These are phyloP conservation scores for Metaphire vulgaris DNA, from an alignment of 1,140 invertebrate genomes.

Conservation along the genomic window DNA sequence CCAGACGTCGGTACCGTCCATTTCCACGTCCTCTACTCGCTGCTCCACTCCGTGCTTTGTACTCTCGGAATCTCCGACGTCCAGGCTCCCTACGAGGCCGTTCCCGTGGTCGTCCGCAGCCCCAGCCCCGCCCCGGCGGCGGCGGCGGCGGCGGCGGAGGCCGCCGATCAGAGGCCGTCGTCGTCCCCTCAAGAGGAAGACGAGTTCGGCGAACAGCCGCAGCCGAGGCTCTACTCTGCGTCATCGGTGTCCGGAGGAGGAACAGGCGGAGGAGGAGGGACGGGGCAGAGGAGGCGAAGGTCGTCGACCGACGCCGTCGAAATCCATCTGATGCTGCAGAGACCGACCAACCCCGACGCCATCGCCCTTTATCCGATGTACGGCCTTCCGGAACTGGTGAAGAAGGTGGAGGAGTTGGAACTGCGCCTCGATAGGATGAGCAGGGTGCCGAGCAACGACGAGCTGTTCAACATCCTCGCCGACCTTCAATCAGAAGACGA, in stretches of 20 bases:
- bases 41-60: background rate
- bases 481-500: too few relatives aligned
- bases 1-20: background rate
- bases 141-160: background rate
- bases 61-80: background rate
- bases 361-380: background rate
- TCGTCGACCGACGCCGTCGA: background rate
- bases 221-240: background rate
- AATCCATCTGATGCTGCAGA: background rate
- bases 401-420: background rate
- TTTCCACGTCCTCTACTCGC: background rate
- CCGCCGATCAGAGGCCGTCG: background rate
- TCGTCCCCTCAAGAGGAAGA: background rate
- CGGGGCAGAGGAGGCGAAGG: too few relatives aligned
- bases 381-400: background rate
- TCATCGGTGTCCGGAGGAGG: too few relatives aligned
- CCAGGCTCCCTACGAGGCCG: background rate
- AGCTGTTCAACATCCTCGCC: background rate
- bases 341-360: background rate
- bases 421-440: background rate
- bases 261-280: too few relatives aligned
- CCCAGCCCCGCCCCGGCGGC: too few relatives aligned
- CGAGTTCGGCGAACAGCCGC: background rate
- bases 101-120: too few relatives aligned
- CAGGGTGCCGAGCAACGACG: background rate